Evolutionary conservation across 2,888 invertebrate species (phyloP).

Genomic region (Tipula lateralis): DNA sequence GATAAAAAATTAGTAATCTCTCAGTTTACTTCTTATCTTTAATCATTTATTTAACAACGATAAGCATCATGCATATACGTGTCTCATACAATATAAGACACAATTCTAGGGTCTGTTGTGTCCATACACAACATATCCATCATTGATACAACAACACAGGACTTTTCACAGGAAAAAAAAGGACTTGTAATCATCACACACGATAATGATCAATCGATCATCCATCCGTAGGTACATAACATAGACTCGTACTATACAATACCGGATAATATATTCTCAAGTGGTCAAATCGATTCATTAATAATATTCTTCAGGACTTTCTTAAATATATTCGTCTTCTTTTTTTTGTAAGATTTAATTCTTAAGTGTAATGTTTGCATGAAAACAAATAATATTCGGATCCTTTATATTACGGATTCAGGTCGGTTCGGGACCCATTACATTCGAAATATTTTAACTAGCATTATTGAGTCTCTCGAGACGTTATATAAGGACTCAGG

Average conservation of each 20-base stretch:
- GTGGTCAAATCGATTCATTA: background rate
- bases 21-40: background rate
- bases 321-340: background rate
- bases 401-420: background rate
- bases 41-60: background rate
- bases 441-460: background rate
- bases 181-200: background rate
- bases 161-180: background rate
- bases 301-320: background rate
- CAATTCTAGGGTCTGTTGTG: background rate
- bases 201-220: slow-evolving; percentile 3
- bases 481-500: background rate
- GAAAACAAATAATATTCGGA: background rate
- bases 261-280: background rate
- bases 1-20: slow-evolving; percentile 6
- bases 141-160: background rate
- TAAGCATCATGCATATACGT: background rate
- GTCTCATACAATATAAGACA: background rate
- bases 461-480: background rate
- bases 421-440: background rate
- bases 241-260: background rate
- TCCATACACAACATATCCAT: background rate
- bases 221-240: background rate
- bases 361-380: slow-evolving; percentile 5
- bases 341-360: background rate